Evolutionary conservation across 2,113 vertebrate genomes (phyloP), one percentile per base, ranked within the genome.

Genomic region (Oreocharis arfaki): DNA sequence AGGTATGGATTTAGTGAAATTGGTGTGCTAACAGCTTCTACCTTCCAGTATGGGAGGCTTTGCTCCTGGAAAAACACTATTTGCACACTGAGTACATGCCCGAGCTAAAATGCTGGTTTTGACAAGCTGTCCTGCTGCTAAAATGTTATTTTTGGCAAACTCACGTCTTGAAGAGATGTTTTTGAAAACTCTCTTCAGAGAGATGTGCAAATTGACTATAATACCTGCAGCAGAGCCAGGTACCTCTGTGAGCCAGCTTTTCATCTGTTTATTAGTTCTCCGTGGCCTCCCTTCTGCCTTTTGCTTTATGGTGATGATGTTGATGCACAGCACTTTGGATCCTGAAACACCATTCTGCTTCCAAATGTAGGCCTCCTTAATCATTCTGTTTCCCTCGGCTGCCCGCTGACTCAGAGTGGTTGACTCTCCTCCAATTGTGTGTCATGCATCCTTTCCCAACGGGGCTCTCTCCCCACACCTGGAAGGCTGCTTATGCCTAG

Each of bases 61-160:
- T 92, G 75, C 93, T 95, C 85, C 94, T 96, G 90, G 92, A 96
- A 95, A 98, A 98, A 97, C 64, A 77, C 81, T 81, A 81, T 97
- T 97, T 97, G 94, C 95, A 97, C 93, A 80, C 92, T 79, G 71
- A 60, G 33, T 75, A 75, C 53, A 87, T 75, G 95, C 87, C 82
- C 77, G 30, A 89, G 92, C 88, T 92, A 81, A 94, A 97, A 96
- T 73, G 90, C 96, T 97, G 47, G 19, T 91, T 97, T 97, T 98
- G 97, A 98, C 97, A 96, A 97, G 96, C 96, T 96, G 92, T 90
- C 95, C 67, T 96, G 92, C 91, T 89, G 91, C 92, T 97, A 96
- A 97, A 97, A 97, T 97, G 96, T 98, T 97, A 80, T 97, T 97
- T 96, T 97, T 98, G 97, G 97, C 97, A 95, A 89, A 30, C 2